These are phyloP conservation scores for Epizoanthus ramosus DNA, from an alignment of 92 coral and sea anemone genomes.

Conservation along the genomic window DNA sequence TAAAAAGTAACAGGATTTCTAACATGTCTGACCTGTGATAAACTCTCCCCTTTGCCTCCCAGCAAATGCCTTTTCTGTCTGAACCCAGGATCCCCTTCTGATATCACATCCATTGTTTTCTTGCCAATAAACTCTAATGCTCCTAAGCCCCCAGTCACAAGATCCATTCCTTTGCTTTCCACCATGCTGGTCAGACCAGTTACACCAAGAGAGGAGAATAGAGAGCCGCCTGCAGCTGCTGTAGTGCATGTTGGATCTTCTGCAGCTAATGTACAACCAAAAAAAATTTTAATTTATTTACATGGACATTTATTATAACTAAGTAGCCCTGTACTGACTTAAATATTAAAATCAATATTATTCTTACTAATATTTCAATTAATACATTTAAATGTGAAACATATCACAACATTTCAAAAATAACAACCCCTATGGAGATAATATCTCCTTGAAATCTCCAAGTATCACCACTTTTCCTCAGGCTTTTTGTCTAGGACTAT, in stretches of 20 bases:
- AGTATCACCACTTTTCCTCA: too few species aligned
- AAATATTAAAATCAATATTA: too few species aligned
- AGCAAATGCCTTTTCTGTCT: constrained; percentile 78
- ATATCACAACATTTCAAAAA: too few species aligned
- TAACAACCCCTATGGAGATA: too few species aligned
- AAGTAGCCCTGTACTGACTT: background rate
- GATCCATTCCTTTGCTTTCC: constrained; percentile 61
- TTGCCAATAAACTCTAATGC: constrained; percentile 95
- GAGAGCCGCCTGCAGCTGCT: constrained; percentile 14
- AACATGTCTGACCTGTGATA: constrained; percentile 77
- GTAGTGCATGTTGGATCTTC: constrained; percentile 3
- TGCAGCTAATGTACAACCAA: background rate
- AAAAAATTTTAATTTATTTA: background rate
- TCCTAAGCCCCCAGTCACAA: constrained; percentile 86
- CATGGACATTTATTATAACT: too few species aligned
- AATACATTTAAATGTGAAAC: too few species aligned
- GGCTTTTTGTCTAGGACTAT: too few species aligned
- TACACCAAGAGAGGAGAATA: constrained; percentile 78
- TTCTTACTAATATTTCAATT: too few species aligned
- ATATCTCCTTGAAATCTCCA: too few species aligned
- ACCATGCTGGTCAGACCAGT: constrained; percentile 74
- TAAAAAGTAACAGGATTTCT: too few species aligned
- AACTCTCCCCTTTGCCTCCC: constrained; percentile 73
- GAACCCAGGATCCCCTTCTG: constrained; percentile 94
- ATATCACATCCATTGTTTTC: constrained; percentile 93